Evolutionary conservation across 2,888 invertebrate genomes (phyloP).

Genomic region (Agrochola lychnidis): DNA sequence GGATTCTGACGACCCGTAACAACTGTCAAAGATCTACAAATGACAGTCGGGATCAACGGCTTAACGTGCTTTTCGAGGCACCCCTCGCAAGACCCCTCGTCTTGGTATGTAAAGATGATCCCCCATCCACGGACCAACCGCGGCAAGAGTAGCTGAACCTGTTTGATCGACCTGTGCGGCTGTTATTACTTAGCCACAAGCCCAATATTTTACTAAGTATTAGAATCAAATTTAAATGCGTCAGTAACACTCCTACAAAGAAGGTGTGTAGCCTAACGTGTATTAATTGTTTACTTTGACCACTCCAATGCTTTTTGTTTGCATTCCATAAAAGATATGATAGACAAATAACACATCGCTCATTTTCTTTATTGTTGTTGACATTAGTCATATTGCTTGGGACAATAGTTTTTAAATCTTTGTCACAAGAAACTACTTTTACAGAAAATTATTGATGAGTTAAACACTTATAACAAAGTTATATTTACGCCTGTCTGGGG

Average conservation of each 20-base stretch:
- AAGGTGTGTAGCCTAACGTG: neutral
- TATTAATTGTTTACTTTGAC: slow-evolving; percentile 18
- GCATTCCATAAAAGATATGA: neutral
- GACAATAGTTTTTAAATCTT: neutral
- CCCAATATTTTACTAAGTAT: neutral
- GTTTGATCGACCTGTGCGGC: too few species aligned
- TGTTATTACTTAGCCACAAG: too few species aligned
- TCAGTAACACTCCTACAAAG: slow-evolving; percentile 8
- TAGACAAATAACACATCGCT: neutral
- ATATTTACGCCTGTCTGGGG: neutral
- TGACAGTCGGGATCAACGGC: too few species aligned
- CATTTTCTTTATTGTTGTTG: slow-evolving; percentile 1
- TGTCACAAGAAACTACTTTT: neutral
- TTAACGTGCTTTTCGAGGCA: too few species aligned
- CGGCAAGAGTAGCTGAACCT: too few species aligned
- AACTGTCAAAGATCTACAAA: too few species aligned
- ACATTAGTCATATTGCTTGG: neutral
- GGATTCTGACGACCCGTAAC: too few species aligned
- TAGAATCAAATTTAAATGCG: neutral
- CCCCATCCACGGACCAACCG: too few species aligned
- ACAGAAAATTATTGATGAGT: neutral
- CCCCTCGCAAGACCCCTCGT: too few species aligned
- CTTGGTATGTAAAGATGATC: too few species aligned
- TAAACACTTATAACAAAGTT: neutral
- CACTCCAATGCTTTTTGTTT: slow-evolving; percentile 34